phyloP scores from a whole-genome alignment of 2,888 invertebrate genomes.

The Plebejus melissa region DNA sequence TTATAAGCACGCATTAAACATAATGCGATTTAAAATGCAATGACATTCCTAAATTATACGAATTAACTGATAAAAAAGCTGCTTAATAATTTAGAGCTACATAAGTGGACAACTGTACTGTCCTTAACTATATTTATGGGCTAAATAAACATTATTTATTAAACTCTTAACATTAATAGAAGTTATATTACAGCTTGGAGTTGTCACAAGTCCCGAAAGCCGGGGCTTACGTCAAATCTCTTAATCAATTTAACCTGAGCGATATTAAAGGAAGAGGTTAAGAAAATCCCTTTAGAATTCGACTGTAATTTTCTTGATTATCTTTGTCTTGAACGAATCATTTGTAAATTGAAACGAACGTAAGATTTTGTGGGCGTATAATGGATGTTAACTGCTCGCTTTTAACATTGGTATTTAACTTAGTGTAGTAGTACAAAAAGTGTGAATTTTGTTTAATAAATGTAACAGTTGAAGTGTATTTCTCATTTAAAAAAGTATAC shows the following conservation, averaged over 20 bases:
- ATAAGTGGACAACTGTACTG: background rate
- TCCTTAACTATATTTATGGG: background rate
- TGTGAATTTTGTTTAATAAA: background rate
- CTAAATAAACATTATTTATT: background rate
- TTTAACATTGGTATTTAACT: background rate
- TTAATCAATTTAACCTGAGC: slow-evolving; percentile 24
- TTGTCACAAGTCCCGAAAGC: slow-evolving; percentile 21
- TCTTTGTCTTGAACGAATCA: slow-evolving; percentile 22
- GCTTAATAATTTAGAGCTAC: no score
- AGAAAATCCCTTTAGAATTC: slow-evolving; percentile 23
- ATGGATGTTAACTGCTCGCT: background rate
- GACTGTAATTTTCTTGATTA: slow-evolving; percentile 26
- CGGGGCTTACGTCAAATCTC: slow-evolving; percentile 24
- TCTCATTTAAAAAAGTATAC: background rate
- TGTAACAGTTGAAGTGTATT: background rate
- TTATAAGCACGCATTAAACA: no score
- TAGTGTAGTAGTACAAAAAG: background rate
- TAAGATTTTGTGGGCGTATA: slow-evolving; percentile 1
- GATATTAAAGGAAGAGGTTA: slow-evolving; percentile 19
- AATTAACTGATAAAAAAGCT: no score
- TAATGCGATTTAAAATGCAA: no score
- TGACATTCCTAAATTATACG: no score
- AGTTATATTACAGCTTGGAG: background rate
- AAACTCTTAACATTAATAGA: slow-evolving; percentile 5
- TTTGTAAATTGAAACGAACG: slow-evolving; percentile 21